Evolutionary conservation across 2,888 invertebrate species (phyloP).

Genomic region (Nemurella pictetii): DNA sequence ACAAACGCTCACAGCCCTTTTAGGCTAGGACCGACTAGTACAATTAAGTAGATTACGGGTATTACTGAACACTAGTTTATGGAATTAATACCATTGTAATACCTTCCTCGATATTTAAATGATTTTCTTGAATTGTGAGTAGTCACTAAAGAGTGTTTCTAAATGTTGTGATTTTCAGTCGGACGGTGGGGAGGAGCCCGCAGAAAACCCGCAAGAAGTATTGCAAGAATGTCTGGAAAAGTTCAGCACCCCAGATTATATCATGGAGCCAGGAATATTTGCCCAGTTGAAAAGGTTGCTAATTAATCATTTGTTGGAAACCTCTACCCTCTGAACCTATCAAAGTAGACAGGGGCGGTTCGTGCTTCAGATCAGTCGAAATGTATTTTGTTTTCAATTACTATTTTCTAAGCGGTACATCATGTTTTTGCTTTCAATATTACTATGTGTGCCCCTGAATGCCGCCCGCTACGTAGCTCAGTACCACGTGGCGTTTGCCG

Average conservation of each 20-base stretch:
- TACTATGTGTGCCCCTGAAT: no score
- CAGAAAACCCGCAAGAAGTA: conserved; percentile 80
- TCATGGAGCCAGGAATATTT: conserved; percentile 98
- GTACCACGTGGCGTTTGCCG: no score
- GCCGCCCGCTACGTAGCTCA: no score
- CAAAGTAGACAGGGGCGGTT: not conserved
- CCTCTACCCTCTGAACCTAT: no score
- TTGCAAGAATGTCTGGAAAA: conserved; percentile 88
- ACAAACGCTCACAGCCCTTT: not conserved
- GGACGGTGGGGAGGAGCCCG: conserved; percentile 70
- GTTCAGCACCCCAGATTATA: conserved; percentile 92
- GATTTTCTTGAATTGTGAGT: not conserved
- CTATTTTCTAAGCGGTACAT: no score
- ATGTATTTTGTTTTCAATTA: no score
- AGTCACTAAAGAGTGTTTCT: not conserved
- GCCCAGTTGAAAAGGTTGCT: conserved; percentile 83
- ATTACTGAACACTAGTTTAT: not conserved
- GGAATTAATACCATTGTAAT: not conserved
- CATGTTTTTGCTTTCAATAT: conserved; percentile 5
- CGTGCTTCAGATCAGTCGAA: not conserved
- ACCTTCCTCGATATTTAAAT: no score
- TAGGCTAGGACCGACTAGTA: not conserved
- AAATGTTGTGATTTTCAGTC: conserved; percentile 37
- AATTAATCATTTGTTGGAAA: no score
- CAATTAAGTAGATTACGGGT: not conserved